These are phyloP conservation scores for Nannospalax galili DNA, from an alignment of 2,113 vertebrate genomes.

Conservation along the genomic window DNA sequence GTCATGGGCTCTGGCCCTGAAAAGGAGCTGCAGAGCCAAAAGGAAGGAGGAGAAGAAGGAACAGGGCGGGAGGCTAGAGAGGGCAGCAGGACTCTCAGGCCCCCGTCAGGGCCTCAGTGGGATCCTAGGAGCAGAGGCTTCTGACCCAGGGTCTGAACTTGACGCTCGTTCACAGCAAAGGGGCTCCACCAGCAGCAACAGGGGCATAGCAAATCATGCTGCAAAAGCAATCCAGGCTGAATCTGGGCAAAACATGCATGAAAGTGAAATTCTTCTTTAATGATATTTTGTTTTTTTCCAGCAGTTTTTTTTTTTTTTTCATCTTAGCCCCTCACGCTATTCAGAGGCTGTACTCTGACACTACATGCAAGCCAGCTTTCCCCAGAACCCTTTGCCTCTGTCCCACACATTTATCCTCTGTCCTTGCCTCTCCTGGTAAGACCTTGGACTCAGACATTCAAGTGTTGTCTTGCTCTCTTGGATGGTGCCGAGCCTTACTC, in stretches of 20 bases:
- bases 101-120: neutral
- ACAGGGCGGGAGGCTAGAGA: too few relatives aligned
- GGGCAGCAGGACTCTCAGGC: accelerated
- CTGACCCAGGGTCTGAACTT: neutral
- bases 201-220: accelerated
- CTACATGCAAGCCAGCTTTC: neutral
- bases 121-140: too few relatives aligned
- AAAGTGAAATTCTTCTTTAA: neutral
- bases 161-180: neutral
- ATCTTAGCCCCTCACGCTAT: neutral
- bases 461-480: accelerated
- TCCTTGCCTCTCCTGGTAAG: accelerated
- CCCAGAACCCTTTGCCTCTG: too few relatives aligned
- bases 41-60: neutral
- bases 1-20: neutral
- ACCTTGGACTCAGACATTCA: neutral
- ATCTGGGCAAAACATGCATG: neutral
- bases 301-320: neutral
- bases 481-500: neutral
- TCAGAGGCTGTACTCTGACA: neutral
- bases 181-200: too few relatives aligned
- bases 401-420: accelerated
- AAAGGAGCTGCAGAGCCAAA: neutral
- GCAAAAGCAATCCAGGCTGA: neutral
- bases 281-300: neutral